Conservation (phyloP, 2,113 vertebrate species). For the Osmerus eperlanus region DNA sequence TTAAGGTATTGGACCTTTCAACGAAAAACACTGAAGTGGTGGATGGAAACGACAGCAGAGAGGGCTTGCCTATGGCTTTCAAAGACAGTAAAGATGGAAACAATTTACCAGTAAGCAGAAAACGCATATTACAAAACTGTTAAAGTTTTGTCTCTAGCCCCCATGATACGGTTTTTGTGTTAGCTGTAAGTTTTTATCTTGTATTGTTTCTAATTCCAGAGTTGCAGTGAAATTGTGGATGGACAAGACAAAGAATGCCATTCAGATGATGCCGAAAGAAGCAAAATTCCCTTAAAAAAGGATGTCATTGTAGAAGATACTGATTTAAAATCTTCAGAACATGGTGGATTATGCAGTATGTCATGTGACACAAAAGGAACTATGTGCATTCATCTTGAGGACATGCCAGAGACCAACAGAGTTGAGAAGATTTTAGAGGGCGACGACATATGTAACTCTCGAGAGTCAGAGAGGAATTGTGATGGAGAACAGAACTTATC, state of each 20-base stretch:
- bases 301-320: background rate
- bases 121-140: constrained; percentile 8
- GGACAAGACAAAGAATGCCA: constrained; percentile 19
- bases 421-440: background rate
- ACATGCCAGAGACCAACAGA: background rate
- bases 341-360: constrained; percentile 22
- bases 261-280: constrained; percentile 10
- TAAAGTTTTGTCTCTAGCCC: background rate
- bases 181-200: constrained; percentile 1
- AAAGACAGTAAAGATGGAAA: constrained; percentile 17
- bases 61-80: constrained; percentile 1
- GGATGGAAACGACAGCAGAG: constrained; percentile 17
- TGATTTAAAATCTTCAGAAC: constrained; percentile 23
- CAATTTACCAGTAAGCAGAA: constrained; percentile 1
- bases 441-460: background rate
- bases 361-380: constrained; percentile 26
- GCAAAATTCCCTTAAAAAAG: constrained; percentile 12
- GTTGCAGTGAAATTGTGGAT: constrained; percentile 20
- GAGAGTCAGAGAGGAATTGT: constrained; percentile 5
- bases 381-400: constrained; percentile 20
- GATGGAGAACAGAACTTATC: background rate
- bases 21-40: constrained; percentile 27
- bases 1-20: constrained; percentile 63
- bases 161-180: background rate
- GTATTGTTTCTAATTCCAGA: constrained; percentile 43